Base-by-base conservation (phyloP, 1,140 invertebrate species). In the Colletes latitarsis region DNA sequence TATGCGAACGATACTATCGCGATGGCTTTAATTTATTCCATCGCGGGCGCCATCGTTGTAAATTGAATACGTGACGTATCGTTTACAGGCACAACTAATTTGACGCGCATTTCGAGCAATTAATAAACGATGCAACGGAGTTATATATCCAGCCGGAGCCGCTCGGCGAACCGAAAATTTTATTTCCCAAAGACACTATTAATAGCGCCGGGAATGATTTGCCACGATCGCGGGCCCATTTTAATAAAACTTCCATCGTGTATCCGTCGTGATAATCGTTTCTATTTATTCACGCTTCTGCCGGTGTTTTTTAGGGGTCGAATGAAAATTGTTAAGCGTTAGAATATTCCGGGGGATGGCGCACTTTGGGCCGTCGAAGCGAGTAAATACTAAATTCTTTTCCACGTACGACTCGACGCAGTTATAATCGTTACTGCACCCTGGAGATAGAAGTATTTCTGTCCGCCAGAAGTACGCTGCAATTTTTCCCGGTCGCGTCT, bases 21-120 rank as follows among this genome's bases (percentile, higher is more conserved):
- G 80, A 83, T 77, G 60, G 82, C 85, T 78, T 87, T 91, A 92
- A 92, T 92, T 92, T 92, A 92, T 92, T 88, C 86, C 85, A 82
- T 89, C 87, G 88, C 84, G 87, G 76, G 85, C 82, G 82, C 85
- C 83, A 74, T 74, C 86, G 85, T 87, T 85, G 83, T 91, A 91
- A 92, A 92, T 93, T 90, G 87, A 87, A 91, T 88, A 89, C 89
- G 88, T 90, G 89, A 91, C 85, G 82, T 89, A 91, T 91, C 88
- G 88, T 88, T 91, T 89, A 87, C 83, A 82, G 90, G 89, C 84
- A 76, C 79, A 78, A 86, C 88, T 93, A 92, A 92, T 92, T 91
- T 88, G 84, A 90, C 85, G 66, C 78, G 81, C 86, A 85, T 90
- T 92, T 89, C 84, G 86, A 88, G 81, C 89, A 91, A 92, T 92